Base-by-base conservation (phyloP, 2,888 invertebrate species). In the Melieria omissa region DNA sequence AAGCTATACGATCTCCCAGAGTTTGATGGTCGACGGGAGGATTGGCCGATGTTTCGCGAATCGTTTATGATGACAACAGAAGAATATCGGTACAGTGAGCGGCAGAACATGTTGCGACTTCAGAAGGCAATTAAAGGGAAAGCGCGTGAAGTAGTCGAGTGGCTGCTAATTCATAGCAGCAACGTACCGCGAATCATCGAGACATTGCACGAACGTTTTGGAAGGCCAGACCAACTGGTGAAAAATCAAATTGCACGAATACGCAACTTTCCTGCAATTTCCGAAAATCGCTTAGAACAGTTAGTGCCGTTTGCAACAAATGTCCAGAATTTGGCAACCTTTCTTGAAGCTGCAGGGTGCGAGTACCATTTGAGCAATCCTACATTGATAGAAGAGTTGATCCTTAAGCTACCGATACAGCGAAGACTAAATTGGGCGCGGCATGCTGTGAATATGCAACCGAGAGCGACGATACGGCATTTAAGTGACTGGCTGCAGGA, bases 61-160 rank as follows among this genome's bases (percentile, higher is more conserved):
- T n/a, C 45, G n/a, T 69, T 62, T 55, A 12, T n/a, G 9, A 68
- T 62, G 68, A 68, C 68, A 12, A 62, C 68, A 6, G 44, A 44
- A 10, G 68, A 68, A 46, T 68, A 68, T 47, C 52, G 44, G 5
- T 61, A 68, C 14, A 62, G n/a, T 6, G 69, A 69, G 3, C 55
- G 58, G 14, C 70, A 64, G 47, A 70, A 70, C 47, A 57, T 64
- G 62, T 6, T 70, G 14, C 62, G 69, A 5, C 9, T 70, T 8
- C 63, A 70, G n/a, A 63, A 70, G 41, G 69, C 55, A 4, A 6
- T 62, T 12, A 63, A 63, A 16, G 69, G 63, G 7, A 54, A 49
- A 47, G 69, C 55, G 5, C 54, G 57, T 7, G 63, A 70, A 29
- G 46, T 54, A 4, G 69, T 70, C 5, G 62, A 69, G 46, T 69